Conservation (phyloP, 2,113 vertebrate species). For the Zapus hudsonius region DNA sequence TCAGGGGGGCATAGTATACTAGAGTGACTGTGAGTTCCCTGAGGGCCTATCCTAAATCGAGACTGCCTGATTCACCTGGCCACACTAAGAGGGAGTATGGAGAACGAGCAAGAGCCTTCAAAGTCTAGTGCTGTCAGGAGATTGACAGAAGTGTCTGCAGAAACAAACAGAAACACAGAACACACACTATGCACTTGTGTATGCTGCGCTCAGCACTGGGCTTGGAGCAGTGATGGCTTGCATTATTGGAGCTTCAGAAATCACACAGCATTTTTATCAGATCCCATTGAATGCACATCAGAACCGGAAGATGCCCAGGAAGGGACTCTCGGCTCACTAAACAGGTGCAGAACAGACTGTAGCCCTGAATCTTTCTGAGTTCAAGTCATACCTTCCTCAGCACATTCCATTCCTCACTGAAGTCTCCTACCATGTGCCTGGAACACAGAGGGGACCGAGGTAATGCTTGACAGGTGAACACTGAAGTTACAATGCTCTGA, state of each 20-base stretch:
- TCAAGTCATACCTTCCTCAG: neutral
- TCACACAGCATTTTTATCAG: rapidly evolving
- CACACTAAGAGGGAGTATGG: too few species aligned
- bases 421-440: neutral
- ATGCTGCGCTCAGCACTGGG: neutral
- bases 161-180: neutral
- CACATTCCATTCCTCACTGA: rapidly evolving
- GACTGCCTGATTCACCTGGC: neutral
- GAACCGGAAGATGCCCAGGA: neutral
- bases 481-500: neutral
- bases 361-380: neutral
- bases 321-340: neutral
- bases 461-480: neutral
- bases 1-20: neutral
- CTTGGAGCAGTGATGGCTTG: neutral
- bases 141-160: rapidly evolving
- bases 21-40: neutral
- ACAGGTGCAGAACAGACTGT: neutral
- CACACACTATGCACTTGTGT: rapidly evolving
- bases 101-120: neutral
- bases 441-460: too few species aligned
- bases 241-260: neutral
- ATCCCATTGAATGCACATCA: neutral
- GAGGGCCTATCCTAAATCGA: neutral
- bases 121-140: too few species aligned